Base-by-base conservation (phyloP, 2,888 invertebrate genomes). In the Coecobrya sp. region DNA sequence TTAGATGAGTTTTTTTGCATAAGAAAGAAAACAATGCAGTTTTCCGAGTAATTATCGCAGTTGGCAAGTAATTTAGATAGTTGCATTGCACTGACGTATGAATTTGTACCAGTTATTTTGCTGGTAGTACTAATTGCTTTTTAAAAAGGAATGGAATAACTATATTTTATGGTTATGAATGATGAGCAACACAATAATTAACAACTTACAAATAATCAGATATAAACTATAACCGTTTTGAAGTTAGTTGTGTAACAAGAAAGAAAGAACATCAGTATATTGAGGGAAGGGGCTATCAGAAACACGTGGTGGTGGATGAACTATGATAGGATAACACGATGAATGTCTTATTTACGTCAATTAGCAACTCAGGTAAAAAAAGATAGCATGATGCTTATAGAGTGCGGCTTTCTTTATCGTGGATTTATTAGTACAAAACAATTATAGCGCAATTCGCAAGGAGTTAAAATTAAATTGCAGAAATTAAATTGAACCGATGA, bases 1-100 rank as follows among this genome's bases (percentile, higher is more conserved):
- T n/a, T 55, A 59, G 68, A 86, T 86, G 86, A 70, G 73, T 19
- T 86, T 86, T n/a, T 70, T 70, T 70, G 27, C 45, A 16, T 5
- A 22, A 22, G 10, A 11, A 59, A 52, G 3, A 55, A 59, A 81
- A 30, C 27, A 79, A 52, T 25, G 36, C 8, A 4, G 11, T 70
- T n/a, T n/a, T n/a, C n/a, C 16, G 81, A 84, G 62, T 62, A 62
- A 30, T 84, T 84, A 84, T 62, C 84, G 36, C 62, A 84, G 62
- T 62, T 70, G 59, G 84, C n/a, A 81, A 84, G 42, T 59, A 45
- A 62, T 65, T 65, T 27, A 62, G 22, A 62, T 25, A 27, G 59
- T 65, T 65, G 65, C 65, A 65, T 65, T 65, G n/a, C 27, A 36
- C 2, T 4, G 36, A 36, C 3, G 36, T 4, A 4, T 65, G 65